Percentiles rank a stretch among this genome's conserved stretches.
phyloP scores from a whole-genome alignment of 1,140 invertebrate genomes.

The Cydia amplana region DNA sequence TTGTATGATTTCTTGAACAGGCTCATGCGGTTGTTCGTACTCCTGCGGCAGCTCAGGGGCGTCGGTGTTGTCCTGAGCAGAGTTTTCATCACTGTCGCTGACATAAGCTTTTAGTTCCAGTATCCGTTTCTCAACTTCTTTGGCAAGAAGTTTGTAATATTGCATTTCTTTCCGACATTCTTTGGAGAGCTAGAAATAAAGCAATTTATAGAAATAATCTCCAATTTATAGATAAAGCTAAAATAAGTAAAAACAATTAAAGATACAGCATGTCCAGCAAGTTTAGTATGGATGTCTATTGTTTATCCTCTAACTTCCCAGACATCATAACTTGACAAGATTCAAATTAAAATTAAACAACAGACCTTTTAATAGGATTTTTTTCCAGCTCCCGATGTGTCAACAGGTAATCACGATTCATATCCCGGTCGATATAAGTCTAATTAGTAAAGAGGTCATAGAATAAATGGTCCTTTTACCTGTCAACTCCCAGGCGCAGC shows the following conservation, averaged over 20 bases:
- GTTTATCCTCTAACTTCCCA: no score
- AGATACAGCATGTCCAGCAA: neutral
- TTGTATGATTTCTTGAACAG: conserved; percentile 42
- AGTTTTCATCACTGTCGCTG: conserved; percentile 54
- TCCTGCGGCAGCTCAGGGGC: conserved; percentile 62
- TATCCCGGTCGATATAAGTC: no score
- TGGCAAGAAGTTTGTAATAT: conserved; percentile 82
- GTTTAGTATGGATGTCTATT: no score
- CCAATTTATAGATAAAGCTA: neutral
- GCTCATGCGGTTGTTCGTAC: conserved; percentile 53
- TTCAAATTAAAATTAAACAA: no score
- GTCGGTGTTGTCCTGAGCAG: conserved; percentile 62
- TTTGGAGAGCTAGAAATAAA: conserved; percentile 79
- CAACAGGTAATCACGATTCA: no score
- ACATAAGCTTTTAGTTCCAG: conserved; percentile 55
- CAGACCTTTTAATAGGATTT: no score
- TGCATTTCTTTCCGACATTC: conserved; percentile 82
- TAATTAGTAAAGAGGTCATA: no score
- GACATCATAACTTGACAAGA: no score
- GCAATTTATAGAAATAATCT: neutral
- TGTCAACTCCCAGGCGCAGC: no score
- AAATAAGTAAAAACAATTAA: neutral
- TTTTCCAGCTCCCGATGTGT: no score
- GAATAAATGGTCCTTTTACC: no score
- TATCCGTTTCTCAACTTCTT: conserved; percentile 80